A percentile compares a stretch with the other conserved stretches of the same genome.
These are phyloP conservation scores for Campoletis raptor DNA, from an alignment of 2,888 invertebrate genomes.

Conservation along the genomic window DNA sequence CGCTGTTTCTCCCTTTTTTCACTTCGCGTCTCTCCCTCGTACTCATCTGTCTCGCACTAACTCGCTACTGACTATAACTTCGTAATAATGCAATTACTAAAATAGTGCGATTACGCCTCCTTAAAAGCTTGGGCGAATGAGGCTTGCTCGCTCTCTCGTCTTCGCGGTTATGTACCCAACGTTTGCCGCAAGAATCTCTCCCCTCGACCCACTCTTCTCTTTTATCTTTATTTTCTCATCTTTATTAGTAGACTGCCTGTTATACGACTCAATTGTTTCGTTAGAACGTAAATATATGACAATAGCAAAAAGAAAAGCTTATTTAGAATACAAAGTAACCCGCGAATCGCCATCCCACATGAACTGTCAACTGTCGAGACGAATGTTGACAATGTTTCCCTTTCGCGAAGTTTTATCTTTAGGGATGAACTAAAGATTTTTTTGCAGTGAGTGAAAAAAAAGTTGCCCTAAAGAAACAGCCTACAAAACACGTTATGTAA, in stretches of 20 bases:
- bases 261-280: conserved; percentile 59
- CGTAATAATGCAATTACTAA: conserved; percentile 82
- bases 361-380: too few species aligned
- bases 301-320: not conserved
- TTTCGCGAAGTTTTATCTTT: too few species aligned
- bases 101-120: conserved; percentile 80
- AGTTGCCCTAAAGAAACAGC: too few species aligned
- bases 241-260: conserved; percentile 28
- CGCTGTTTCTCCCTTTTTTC: conserved; percentile 13
- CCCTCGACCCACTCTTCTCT: not conserved
- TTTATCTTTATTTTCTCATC: not conserved
- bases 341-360: too few species aligned
- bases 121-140: conserved; percentile 68
- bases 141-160: conserved; percentile 61
- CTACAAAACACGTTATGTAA: too few species aligned
- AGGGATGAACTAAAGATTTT: too few species aligned
- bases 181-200: conserved; percentile 43
- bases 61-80: conserved; percentile 73
- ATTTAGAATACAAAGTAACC: too few species aligned
- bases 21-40: not conserved
- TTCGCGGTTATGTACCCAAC: conserved; percentile 60
- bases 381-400: too few species aligned
- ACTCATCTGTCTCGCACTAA: conserved; percentile 58
- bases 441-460: too few species aligned
- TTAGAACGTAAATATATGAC: conserved; percentile 51